Conservation (phyloP, 2,797 vertebrate species). For the Psittacula echo region DNA sequence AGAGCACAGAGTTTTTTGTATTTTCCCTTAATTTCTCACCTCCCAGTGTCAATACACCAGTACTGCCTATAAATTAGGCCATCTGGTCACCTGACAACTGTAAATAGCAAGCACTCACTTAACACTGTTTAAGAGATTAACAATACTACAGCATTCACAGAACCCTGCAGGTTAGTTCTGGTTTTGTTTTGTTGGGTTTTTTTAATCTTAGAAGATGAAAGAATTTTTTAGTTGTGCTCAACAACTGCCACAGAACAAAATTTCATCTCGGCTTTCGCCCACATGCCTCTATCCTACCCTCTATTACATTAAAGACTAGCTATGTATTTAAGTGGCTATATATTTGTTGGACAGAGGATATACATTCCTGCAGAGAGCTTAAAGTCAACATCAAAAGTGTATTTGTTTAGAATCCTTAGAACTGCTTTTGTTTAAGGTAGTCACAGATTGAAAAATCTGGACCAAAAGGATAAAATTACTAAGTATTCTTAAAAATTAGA, state of each 20-base stretch:
- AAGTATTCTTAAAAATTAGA: neutral
- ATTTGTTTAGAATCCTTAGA: neutral
- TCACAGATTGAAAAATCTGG: neutral
- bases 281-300: neutral
- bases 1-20: neutral
- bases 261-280: neutral
- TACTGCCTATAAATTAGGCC: neutral
- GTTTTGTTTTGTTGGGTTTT: neutral
- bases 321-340: neutral
- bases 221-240: neutral
- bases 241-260: neutral
- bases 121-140: neutral
- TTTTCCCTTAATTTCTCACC: neutral
- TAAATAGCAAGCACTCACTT: neutral
- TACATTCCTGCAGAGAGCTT: neutral
- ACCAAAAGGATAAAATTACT: neutral
- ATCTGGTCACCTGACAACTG: neutral
- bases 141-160: neutral
- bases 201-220: neutral
- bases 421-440: neutral
- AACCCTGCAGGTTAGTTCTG: neutral
- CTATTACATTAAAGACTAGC: neutral
- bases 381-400: neutral
- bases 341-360: neutral
- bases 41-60: neutral